Evolutionary conservation across 2,797 vertebrate genomes (phyloP), one percentile per base, ranked within the genome.

Genomic region (Artibeus jamaicensis): DNA sequence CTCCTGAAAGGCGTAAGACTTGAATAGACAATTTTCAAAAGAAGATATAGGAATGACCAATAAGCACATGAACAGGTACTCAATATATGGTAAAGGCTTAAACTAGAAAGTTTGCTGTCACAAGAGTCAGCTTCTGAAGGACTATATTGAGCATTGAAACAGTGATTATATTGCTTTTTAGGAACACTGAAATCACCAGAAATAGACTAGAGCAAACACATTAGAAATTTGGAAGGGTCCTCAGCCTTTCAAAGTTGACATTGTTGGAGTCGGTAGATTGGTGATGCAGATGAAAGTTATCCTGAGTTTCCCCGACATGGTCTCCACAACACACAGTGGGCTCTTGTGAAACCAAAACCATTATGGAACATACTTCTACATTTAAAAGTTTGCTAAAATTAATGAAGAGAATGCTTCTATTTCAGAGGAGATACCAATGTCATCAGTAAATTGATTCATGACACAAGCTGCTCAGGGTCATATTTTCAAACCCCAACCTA

Each of bases 21-120:
- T 82, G 59, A 81, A 82, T 22, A 89, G 55, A 94, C 14, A 59
- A 76, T 57, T 86, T 74, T 68, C 88, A 89, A 86, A 94, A 71
- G 26, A 90, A 59, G 19, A 71, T 42, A 85, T 42, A 89, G 34
- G 26, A 62, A 81, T 83, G 39, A 29, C 46, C 37, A 59, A 62
- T 73, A 91, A 91, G 19, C 21, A 87, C 15, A 53, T 85, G 24
- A 85, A 81, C 74, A 87, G 32, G 5, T 65, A 19, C 24, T 93
- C 29, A 94, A n/a, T 48, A 71, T 79, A 44, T 50, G 73, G 22
- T 83, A 74, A 96, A 39, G 55, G 3, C 12, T 86, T 94, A 46
- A 91, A 37, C 73, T 89, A 79, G 78, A 86, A 86, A 67, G 29
- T 50, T 57, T 73, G 9, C 29, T 14, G 37, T 65, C 74, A 39